Evolutionary conservation across 53 echinoderm and acorn worm genomes (phyloP), one percentile per base, ranked within the genome.

Genomic region (Holothuria scabra): DNA sequence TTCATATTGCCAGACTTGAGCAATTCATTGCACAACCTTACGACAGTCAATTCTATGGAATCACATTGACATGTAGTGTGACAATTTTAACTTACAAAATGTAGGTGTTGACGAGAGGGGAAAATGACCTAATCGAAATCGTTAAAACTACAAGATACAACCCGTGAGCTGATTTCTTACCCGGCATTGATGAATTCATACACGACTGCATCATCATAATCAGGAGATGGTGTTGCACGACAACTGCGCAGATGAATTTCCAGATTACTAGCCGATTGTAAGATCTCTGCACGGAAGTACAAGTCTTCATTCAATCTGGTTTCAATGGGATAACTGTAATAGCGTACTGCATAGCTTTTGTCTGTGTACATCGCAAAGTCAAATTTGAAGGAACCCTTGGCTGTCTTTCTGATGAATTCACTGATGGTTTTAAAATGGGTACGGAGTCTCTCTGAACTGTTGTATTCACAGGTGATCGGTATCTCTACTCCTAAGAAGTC

Each of bases 221-320:
- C 46, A 21, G 44, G n/a, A 22, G 74, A 44, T 1, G 74, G 74
- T 44, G 74, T 74, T 25, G 74, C 74, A 74, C 74, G 74, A 48
- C 74, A 74, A 38, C 48, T 74, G 12, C 74, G 74, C n/a, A 74
- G 74, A 46, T 74, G 44, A 9, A 74, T 74, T n/a, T 74, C 74
- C 12, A 74, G 25, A 48, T 74, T 74, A 13, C 25, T 46, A 44
- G 74, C 74, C 18, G 74, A 34, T n/a, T 49, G 20, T 21, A 48
- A 8, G 38, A 74, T 48, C 21, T 74, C 74, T 18, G 74, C 41
- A 41, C 74, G 74, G 44, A 74, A 74, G 74, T 38, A 74, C 20
- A 74, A 46, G 12, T 74, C 44, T 41, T 37, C 44, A 44, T 46
- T 46, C 12, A 74, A 46, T 22, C 44, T 37, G 48, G 74, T 74